phyloP scores from a whole-genome alignment of 2,888 invertebrate genomes.

The Cylloceria caligata region DNA sequence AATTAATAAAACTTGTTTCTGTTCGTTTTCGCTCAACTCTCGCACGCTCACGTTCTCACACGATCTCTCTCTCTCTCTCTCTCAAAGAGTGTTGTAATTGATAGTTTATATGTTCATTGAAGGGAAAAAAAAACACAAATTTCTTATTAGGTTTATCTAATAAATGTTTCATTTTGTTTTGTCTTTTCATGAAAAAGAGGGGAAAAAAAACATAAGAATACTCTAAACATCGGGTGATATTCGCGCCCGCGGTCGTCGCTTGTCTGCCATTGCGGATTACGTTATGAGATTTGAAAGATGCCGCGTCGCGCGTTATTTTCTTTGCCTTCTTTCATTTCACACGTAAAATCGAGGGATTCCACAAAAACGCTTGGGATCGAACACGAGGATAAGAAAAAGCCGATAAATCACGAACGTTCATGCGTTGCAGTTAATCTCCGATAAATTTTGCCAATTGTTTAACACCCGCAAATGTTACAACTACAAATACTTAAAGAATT shows the following conservation, averaged over 20 bases:
- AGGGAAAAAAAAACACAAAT: slow-evolving; percentile 62
- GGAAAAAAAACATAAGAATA: slow-evolving; percentile 58
- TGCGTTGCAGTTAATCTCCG: slow-evolving; percentile 14
- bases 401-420: slow-evolving; percentile 23
- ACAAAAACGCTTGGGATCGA: slow-evolving; percentile 22
- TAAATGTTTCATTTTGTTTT: slow-evolving; percentile 57
- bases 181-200: slow-evolving; percentile 62
- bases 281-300: slow-evolving; percentile 52
- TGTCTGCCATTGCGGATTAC: slow-evolving; percentile 36
- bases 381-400: slow-evolving; percentile 2
- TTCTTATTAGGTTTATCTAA: slow-evolving; percentile 36
- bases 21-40: slow-evolving; percentile 66
- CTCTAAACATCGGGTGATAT: slow-evolving; percentile 65
- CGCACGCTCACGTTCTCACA: slow-evolving; percentile 59
- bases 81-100: slow-evolving; percentile 63
- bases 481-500: slow-evolving; percentile 65
- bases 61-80: slow-evolving; percentile 50
- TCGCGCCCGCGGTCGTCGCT: slow-evolving; percentile 62
- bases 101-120: slow-evolving; percentile 65
- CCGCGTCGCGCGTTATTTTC: slow-evolving; percentile 39
- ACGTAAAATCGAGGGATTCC: slow-evolving; percentile 33
- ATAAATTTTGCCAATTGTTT: slow-evolving; percentile 41
- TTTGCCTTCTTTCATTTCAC: slow-evolving; percentile 8
- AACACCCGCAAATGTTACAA: slow-evolving; percentile 64
- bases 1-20: slow-evolving; percentile 81